Percentiles rank a stretch among this genome's conserved stretches.
These are phyloP conservation scores for Trididemnum clinides DNA, from an alignment of 23 tunicate species.

Conservation along the genomic window DNA sequence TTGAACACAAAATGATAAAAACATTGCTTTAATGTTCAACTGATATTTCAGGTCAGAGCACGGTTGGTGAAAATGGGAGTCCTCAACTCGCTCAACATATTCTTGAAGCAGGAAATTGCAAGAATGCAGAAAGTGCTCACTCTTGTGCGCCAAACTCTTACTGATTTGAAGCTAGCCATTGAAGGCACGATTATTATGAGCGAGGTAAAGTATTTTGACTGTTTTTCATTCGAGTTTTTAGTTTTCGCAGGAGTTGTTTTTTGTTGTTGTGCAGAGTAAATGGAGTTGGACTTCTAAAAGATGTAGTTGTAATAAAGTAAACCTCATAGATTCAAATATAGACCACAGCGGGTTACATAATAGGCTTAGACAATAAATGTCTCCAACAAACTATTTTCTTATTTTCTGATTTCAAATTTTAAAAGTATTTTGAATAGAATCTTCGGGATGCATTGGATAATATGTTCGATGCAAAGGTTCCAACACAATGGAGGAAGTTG, in stretches of 20 bases:
- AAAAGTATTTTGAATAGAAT: slow-evolving; percentile 32
- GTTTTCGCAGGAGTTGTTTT: no score
- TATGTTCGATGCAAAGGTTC: slow-evolving; percentile 97
- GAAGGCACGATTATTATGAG: slow-evolving; percentile 99
- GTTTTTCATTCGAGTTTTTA: no score
- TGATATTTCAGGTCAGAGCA: slow-evolving; percentile 53
- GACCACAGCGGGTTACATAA: no score
- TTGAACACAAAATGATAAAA: no score
- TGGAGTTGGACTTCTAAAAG: no score
- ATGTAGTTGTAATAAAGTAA: no score
- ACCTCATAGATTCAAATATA: no score
- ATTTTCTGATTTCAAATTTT: no score
- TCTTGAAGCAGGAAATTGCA: slow-evolving; percentile 94
- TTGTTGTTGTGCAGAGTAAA: no score
- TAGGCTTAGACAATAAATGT: no score
- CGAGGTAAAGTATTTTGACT: slow-evolving; percentile 87
- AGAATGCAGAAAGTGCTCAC: slow-evolving; percentile 97
- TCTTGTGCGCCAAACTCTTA: slow-evolving; percentile 79
- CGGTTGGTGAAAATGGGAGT: slow-evolving; percentile 90
- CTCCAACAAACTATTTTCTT: no score
- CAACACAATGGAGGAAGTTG: slow-evolving; percentile 85
- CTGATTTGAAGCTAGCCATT: slow-evolving; percentile 95
- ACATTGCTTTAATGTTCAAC: no score
- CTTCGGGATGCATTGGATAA: slow-evolving; percentile 94
- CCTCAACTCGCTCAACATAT: slow-evolving; percentile 91